These are phyloP conservation scores for Troides oblongomaculatus DNA, from an alignment of 2,888 invertebrate species.

Conservation along the genomic window DNA sequence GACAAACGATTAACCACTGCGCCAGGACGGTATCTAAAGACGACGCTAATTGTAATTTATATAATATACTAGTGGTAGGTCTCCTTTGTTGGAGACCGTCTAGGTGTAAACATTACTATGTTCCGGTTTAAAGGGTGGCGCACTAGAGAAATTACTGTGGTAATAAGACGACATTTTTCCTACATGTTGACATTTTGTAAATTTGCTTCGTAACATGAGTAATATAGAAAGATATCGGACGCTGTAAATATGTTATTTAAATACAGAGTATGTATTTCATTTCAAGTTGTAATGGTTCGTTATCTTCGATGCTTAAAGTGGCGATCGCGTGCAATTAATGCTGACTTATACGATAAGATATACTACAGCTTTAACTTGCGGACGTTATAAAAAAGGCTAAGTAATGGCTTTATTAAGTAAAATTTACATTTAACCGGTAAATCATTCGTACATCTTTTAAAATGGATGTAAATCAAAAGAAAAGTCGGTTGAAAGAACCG, in stretches of 20 bases:
- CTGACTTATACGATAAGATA: conserved; percentile 3
- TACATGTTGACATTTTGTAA: too few relatives aligned
- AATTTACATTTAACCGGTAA: background rate
- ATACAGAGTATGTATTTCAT: conserved; percentile 1
- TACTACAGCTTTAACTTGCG: background rate
- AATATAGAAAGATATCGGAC: background rate
- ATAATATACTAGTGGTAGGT: too few relatives aligned
- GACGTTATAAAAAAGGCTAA: background rate
- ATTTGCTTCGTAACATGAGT: background rate
- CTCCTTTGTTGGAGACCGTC: too few relatives aligned
- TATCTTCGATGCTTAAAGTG: conserved; percentile 1
- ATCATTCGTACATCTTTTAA: background rate
- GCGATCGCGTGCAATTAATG: conserved; percentile 1
- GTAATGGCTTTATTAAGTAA: conserved; percentile 1
- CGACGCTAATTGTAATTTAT: too few relatives aligned
- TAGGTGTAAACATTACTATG: too few relatives aligned
- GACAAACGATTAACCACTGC: too few relatives aligned
- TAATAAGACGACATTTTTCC: too few relatives aligned
- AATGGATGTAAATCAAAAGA: too few relatives aligned
- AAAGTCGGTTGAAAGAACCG: too few relatives aligned
- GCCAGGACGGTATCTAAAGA: too few relatives aligned
- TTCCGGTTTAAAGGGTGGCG: too few relatives aligned
- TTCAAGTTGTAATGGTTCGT: background rate
- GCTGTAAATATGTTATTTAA: background rate
- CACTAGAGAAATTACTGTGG: too few relatives aligned